These are phyloP conservation scores for Myotis yumanensis DNA, from an alignment of 2,113 vertebrate species.

Conservation along the genomic window DNA sequence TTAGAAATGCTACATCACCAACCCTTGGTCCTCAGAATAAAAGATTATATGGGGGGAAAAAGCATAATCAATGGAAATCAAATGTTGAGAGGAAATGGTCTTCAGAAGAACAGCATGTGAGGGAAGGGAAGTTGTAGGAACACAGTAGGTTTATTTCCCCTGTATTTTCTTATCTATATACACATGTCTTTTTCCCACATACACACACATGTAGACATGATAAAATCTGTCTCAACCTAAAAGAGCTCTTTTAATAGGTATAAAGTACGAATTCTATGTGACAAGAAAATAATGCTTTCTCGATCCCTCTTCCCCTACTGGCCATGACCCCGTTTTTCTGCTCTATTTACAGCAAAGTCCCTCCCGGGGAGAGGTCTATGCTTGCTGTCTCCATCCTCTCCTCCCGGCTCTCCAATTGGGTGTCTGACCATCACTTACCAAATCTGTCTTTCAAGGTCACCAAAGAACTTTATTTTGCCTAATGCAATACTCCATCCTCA, in stretches of 20 bases:
- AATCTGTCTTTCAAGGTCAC: not conserved
- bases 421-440: not conserved
- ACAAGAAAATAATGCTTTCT: not conserved
- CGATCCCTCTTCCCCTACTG: not conserved
- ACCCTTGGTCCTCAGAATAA: not conserved
- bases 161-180: not conserved
- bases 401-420: not conserved
- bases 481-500: not conserved
- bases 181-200: not conserved
- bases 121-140: not conserved
- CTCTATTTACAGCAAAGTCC: not conserved
- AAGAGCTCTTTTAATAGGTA: not conserved
- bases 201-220: not conserved
- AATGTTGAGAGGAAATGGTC: not conserved
- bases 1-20: not conserved
- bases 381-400: not conserved
- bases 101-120: not conserved
- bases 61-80: not conserved
- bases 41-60: not conserved
- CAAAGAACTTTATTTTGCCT: not conserved
- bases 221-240: not conserved
- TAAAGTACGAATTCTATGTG: not conserved
- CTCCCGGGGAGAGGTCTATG: not conserved
- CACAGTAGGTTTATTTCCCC: not conserved
- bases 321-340: not conserved